Base-by-base conservation (phyloP, 2,797 vertebrate species). In the Salarias fasciatus region DNA sequence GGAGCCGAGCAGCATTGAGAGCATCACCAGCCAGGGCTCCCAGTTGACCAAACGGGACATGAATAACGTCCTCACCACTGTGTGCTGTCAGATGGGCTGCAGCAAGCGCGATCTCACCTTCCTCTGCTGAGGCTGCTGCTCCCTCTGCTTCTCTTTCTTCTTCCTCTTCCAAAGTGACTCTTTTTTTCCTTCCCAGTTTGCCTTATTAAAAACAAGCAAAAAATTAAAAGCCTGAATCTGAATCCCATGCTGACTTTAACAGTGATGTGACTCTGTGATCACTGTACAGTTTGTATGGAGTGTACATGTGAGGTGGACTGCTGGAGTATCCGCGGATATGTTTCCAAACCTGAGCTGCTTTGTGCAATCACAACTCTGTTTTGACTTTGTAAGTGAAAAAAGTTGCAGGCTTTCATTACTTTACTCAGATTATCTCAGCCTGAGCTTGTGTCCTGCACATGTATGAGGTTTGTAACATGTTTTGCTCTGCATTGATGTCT, bases 51-150 rank as follows among this genome's bases (percentile, higher is more conserved):
- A 82, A 46, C 86, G 93, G 64, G 91, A 93, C 70, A 65, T 91
- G 1, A 92, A 92, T 28, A 83, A 84, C 49, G 64, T 90, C 1
- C 76, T 93, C 82, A 90, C 87, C 46, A 84, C 56, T 0, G 49
- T 88, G 61, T 94, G 93, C 81, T 94, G 93, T 81, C 84, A 90
- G 77, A 75, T 89, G 78, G 93, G 93, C 86, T 94, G 93, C 79
- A 80, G 84, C 68, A 94, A 94, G 87, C 93, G 86, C 5, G 92
- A 94, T 82, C 91, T 94, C 33, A 68, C 89, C 29, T 82, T 79
- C 59, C 87, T 94, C 63, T 94, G 93, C 84, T 94, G 89, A 93
- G 77, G 41, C 38, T 18, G 3, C 42, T 50, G n/a, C 46, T 28
- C 8, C 9, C 6, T 15, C 37, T n/a, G 33, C 43, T 46, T 42